Base-by-base conservation (phyloP, 2,113 vertebrate species). In the Hyperoodon ampullatus region DNA sequence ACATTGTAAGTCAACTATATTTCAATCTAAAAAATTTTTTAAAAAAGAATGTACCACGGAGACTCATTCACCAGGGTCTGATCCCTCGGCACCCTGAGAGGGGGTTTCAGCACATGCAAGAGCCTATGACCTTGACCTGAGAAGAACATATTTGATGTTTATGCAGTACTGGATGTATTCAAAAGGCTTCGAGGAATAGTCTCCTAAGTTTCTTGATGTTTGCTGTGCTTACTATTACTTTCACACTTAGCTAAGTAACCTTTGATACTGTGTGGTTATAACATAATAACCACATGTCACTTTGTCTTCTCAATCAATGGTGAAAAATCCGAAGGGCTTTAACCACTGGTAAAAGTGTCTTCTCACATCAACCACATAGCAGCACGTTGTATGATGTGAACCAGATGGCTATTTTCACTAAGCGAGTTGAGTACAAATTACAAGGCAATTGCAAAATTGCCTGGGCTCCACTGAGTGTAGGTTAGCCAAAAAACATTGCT, bases 221-320 rank as follows among this genome's bases (percentile, higher is more conserved):
- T 4, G 15, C 18, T 11, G 82, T 1, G 39, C 72, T 90, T 30
- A 21, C 77, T 16, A 94, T 33, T 70, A 88, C 88, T 96, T 96
- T 97, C 71, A 13, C 85, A 93, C 86, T 68, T 39, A 44, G 44
- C 83, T 83, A 85, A 75, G 93, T 87, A 91, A 96, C 92, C 95
- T 97, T 93, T 97, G 97, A 80, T 95, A 71, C 92, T 82, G 87
- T 98, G 97, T 95, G 97, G 97, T 98, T 97, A 96, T 80, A 92
- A 53, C 90, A 61, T 78, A 86, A 85, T 95, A 97, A 97, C 97
- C 97, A 92, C 97, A 98, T 2, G 28, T 39, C 19, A 7, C 88
- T 93, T 24, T 82, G 91, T 95, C 72, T 93, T 81, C 65, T 80
- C 50, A 24, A 66, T 44, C 80, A 74, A 60, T 2, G 8, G 85